A percentile compares a stretch with the other conserved stretches of the same genome.
These are phyloP conservation scores for Ormyrus thymus DNA, from an alignment of 2,888 invertebrate genomes.

Conservation along the genomic window DNA sequence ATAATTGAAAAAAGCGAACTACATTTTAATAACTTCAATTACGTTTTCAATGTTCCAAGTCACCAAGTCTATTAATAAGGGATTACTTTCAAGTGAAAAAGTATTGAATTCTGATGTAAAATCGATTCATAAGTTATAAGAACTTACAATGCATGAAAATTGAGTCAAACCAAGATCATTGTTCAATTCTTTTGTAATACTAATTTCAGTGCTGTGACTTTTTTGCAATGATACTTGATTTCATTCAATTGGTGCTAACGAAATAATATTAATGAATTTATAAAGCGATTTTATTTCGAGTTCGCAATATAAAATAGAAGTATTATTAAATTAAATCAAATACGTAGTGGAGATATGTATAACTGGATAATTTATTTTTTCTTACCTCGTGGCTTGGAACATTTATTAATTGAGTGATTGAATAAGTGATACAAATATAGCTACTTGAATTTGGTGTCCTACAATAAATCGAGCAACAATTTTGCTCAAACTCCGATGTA, in stretches of 20 bases:
- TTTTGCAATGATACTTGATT: constrained; percentile 44
- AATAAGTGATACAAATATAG: constrained; percentile 51
- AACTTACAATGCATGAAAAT: constrained; percentile 20
- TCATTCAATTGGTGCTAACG: constrained; percentile 22
- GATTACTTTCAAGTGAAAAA: constrained; percentile 35
- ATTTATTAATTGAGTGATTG: constrained; percentile 52
- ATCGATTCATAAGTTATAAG: constrained; percentile 38
- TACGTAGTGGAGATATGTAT: constrained; percentile 17
- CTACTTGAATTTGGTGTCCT: constrained; percentile 56
- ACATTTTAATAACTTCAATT: constrained; percentile 57
- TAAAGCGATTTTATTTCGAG: constrained; percentile 47
- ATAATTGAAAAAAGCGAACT: constrained; percentile 51
- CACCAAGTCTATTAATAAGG: constrained; percentile 31
- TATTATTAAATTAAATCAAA: constrained; percentile 42
- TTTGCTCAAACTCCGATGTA: constrained; percentile 42
- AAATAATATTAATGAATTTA: constrained; percentile 33
- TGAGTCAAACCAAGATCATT: constrained; percentile 47
- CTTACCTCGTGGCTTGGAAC: constrained; percentile 49
- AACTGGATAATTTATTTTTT: constrained; percentile 35
- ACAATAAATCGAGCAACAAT: constrained; percentile 35
- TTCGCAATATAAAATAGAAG: constrained; percentile 34
- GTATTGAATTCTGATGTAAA: constrained; percentile 42
- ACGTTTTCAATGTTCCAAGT: constrained; percentile 60
- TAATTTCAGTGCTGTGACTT: constrained; percentile 50
- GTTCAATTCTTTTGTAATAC: constrained; percentile 43